Base-by-base conservation (phyloP, 2,797 vertebrate genomes). In the Passerculus sandwichensis region DNA sequence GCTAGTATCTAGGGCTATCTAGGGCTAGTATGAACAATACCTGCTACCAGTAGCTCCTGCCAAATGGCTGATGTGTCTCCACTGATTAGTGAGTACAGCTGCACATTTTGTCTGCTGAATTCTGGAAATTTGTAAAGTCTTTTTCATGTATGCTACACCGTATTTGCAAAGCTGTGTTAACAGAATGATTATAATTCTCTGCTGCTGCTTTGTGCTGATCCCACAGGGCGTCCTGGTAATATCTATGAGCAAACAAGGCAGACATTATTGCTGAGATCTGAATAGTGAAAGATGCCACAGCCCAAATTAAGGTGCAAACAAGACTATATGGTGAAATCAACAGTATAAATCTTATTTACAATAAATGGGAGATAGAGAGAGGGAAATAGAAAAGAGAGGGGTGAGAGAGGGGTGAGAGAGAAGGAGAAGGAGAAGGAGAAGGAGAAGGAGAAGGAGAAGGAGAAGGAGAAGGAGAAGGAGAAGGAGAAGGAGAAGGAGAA, bases 121-220 rank as follows among this genome's bases (percentile, higher is more conserved):
- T 30, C 32, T 59, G 42, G 48, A 40, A 60, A 45, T 22, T 17
- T 91, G 25, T 69, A 19, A 25, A 62, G 44, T 42, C 44, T 72
- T 32, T 34, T 72, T 91, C 45, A 5, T 4, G 0, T 32, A 32
- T 62, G 54, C 29, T 62, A 12, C 5, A 1, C 11, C 1, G 8
- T 20, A 21, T 66, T 95, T 89, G 17, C 56, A 93, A 78, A 91
- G n/a, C 53, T 21, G 1, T 17, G 6, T 32, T 50, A 76, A 30
- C 9, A 51, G 34, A 25, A 23, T 45, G 3, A 44, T 86, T 71
- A 64, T 60, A 15, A 34, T 36, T 78, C 47, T 32, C 23, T 45
- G 21, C 15, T 54, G 11, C 3, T 72, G 51, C 34, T 83, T 64
- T 81, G 23, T 61, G 22, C 36, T 77, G 26, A 60, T 56, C 23